phyloP scores from a whole-genome alignment of 2,113 vertebrate species.

The Budorcas taxicolor region DNA sequence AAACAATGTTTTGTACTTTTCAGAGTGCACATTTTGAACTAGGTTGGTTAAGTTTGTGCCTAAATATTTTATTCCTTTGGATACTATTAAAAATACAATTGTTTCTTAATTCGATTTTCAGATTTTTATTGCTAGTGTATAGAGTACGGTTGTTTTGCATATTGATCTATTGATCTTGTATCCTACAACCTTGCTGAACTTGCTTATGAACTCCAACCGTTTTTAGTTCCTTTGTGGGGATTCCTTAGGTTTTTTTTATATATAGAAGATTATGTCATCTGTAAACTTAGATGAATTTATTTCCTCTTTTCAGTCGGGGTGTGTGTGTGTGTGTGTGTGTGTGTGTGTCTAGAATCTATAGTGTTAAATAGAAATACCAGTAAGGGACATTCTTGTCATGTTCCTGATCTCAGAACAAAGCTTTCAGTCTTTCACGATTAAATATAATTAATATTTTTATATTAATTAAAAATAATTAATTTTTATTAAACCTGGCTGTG shows the following conservation, averaged over 20 bases:
- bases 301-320: background rate
- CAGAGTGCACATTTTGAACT: background rate
- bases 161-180: background rate
- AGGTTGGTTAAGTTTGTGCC: background rate
- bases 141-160: background rate
- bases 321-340: background rate
- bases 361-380: background rate
- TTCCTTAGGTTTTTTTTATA: background rate
- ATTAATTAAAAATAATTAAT: too few relatives aligned
- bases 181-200: background rate
- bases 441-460: background rate
- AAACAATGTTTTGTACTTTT: background rate
- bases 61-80: background rate
- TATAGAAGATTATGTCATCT: background rate
- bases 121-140: background rate
- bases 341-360: background rate
- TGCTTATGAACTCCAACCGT: background rate
- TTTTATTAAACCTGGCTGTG: too few relatives aligned
- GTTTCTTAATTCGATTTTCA: background rate
- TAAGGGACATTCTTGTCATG: background rate
- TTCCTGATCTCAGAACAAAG: background rate
- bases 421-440: background rate
- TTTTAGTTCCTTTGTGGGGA: background rate
- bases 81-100: background rate
- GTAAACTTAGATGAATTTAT: background rate